A percentile compares a stretch with the other conserved stretches of the same genome.
Evolutionary conservation across 1,140 invertebrate genomes (phyloP).

Genomic region (Belonocnema kinseyi): DNA sequence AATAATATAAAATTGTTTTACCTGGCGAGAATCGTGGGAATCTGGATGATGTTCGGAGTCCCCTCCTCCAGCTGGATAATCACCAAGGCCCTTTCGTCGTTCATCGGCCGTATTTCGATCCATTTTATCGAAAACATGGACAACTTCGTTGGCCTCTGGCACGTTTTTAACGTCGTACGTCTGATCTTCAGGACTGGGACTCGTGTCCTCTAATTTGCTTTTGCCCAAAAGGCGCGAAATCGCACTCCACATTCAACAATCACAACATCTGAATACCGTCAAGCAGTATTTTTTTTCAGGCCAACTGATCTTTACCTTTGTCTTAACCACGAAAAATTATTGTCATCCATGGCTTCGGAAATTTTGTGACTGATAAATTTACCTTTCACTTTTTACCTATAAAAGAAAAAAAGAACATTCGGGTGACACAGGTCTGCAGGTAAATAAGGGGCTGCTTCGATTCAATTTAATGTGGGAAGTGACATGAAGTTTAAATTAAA

Average conservation of each 20-base stretch:
- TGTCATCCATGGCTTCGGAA: background rate
- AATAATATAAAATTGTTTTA: slow-evolving; percentile 44
- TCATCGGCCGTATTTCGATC: slow-evolving; percentile 73
- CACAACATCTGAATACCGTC: background rate
- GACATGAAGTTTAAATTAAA: too few relatives aligned
- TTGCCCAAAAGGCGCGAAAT: slow-evolving; percentile 71
- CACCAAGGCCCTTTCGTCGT: slow-evolving; percentile 65
- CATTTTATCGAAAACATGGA: slow-evolving; percentile 75
- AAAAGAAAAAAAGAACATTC: too few relatives aligned
- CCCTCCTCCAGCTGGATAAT: slow-evolving; percentile 54
- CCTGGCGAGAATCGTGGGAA: slow-evolving; percentile 68
- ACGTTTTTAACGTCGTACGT: slow-evolving; percentile 58
- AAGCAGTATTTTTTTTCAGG: background rate
- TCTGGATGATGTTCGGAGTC: slow-evolving; percentile 67
- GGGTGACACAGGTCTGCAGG: too few relatives aligned
- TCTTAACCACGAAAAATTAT: slow-evolving; percentile 1
- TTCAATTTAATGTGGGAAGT: too few relatives aligned
- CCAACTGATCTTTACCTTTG: background rate
- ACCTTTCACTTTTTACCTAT: too few relatives aligned
- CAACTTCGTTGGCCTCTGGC: slow-evolving; percentile 66
- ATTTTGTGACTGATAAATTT: too few relatives aligned
- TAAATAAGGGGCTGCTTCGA: too few relatives aligned
- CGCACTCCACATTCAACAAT: slow-evolving; percentile 73
- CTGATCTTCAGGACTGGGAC: slow-evolving; percentile 54
- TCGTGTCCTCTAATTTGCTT: slow-evolving; percentile 62